phyloP scores from a whole-genome alignment of 2,113 vertebrate genomes.

The Carettochelys insculpta region DNA sequence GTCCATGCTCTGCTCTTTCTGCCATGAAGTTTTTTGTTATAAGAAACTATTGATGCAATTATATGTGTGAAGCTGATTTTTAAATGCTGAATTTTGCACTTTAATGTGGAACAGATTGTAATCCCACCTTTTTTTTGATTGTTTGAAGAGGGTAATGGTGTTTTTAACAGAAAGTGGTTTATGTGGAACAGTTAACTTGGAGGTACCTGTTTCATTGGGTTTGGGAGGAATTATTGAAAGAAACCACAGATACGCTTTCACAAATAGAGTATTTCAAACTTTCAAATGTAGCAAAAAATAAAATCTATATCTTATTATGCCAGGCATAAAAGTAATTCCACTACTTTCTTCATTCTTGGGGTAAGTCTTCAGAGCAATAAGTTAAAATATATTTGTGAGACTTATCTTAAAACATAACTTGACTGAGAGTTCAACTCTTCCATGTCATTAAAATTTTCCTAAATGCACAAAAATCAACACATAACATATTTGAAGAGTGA shows the following conservation, averaged over 20 bases:
- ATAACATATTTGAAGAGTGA: not conserved
- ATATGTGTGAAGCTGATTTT: not conserved
- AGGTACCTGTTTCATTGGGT: not conserved
- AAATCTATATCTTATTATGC: not conserved
- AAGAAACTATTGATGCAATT: not conserved
- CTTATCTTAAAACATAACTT: not conserved
- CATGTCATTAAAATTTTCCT: not conserved
- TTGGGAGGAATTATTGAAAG: not conserved
- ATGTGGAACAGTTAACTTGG: not conserved
- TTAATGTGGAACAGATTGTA: not conserved
- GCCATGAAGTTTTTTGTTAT: not conserved
- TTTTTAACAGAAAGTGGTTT: not conserved
- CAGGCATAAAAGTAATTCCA: not conserved
- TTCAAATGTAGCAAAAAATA: not conserved
- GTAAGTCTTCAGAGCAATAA: not conserved
- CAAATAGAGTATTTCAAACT: not conserved
- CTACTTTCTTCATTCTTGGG: not conserved
- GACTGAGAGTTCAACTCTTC: not conserved
- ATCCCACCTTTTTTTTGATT: not conserved
- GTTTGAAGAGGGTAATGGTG: not conserved
- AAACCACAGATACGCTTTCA: not conserved
- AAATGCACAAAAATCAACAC: not conserved
- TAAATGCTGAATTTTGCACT: conserved; percentile 5
- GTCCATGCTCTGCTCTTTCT: conserved; percentile 11
- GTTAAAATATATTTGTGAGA: not conserved